Percentiles rank a stretch among this genome's conserved stretches.
phyloP scores from a whole-genome alignment of 2,113 vertebrate genomes.

The Clarias gariepinus region DNA sequence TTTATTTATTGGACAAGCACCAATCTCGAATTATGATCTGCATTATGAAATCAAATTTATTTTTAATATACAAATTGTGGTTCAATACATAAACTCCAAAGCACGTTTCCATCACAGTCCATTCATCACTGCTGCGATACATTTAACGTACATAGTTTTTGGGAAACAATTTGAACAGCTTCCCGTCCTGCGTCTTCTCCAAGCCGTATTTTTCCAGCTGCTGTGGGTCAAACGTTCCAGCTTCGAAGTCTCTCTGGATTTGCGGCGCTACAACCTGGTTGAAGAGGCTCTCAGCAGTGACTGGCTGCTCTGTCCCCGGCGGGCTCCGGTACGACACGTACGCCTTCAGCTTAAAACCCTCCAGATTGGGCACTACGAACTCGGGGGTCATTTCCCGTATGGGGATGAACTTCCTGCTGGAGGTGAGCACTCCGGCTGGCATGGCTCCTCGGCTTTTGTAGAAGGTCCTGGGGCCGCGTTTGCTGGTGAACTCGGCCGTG shows the following conservation, averaged over 20 bases:
- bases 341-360: constrained; percentile 86
- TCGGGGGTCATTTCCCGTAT: constrained; percentile 82
- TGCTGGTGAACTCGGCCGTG: constrained; percentile 87
- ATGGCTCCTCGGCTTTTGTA: constrained; percentile 80
- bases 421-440: constrained; percentile 67
- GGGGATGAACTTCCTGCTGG: constrained; percentile 75
- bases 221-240: constrained; percentile 71
- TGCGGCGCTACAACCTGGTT: constrained; percentile 74
- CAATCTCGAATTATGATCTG: not conserved
- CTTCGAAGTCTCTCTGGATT: constrained; percentile 80
- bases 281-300: constrained; percentile 82
- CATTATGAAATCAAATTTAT: not conserved
- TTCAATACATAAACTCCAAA: not conserved
- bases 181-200: constrained; percentile 84
- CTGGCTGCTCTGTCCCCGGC: constrained; percentile 66
- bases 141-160: constrained; percentile 85
- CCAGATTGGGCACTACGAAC: constrained; percentile 85
- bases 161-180: constrained; percentile 89
- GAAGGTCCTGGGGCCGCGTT: constrained; percentile 82
- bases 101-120: not conserved
- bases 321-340: constrained; percentile 87
- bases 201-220: constrained; percentile 88
- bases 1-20: not conserved
- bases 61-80: not conserved
- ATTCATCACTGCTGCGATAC: not conserved